Evolutionary conservation across 2,888 invertebrate species (phyloP).

Genomic region (Neria commutata): DNA sequence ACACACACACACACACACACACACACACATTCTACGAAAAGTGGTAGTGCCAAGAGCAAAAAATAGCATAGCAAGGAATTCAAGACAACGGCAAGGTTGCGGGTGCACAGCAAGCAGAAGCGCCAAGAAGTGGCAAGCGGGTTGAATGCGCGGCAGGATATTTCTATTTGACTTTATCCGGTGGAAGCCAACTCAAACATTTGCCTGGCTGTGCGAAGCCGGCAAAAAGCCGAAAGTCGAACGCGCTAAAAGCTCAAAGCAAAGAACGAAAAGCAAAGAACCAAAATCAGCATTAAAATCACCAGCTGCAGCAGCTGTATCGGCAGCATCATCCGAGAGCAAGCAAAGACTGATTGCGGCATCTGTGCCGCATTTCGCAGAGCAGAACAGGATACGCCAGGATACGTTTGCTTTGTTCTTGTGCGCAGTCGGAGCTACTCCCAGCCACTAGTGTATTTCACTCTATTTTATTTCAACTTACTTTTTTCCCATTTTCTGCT

Average conservation of each 20-base stretch:
- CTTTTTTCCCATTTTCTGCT: background rate
- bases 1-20: too few species aligned
- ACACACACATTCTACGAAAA: too few species aligned
- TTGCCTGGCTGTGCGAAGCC: conserved; percentile 5
- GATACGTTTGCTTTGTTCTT: background rate
- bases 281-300: background rate
- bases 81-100: too few species aligned
- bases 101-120: too few species aligned
- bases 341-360: too few species aligned
- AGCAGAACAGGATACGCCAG: background rate
- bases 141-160: conserved; percentile 15
- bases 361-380: too few species aligned
- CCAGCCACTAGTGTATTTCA: too few species aligned
- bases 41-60: background rate
- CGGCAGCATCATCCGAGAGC: too few species aligned
- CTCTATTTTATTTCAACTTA: too few species aligned
- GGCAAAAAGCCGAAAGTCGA: background rate
- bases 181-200: conserved; percentile 24
- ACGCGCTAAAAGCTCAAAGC: too few species aligned
- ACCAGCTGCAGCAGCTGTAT: background rate
- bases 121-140: too few species aligned
- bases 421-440: background rate
- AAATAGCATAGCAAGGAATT: too few species aligned
- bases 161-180: conserved; percentile 23
- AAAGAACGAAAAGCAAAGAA: background rate